Base-by-base conservation (phyloP, 1,140 invertebrate genomes). In the Pollicipes pollicipes region DNA sequence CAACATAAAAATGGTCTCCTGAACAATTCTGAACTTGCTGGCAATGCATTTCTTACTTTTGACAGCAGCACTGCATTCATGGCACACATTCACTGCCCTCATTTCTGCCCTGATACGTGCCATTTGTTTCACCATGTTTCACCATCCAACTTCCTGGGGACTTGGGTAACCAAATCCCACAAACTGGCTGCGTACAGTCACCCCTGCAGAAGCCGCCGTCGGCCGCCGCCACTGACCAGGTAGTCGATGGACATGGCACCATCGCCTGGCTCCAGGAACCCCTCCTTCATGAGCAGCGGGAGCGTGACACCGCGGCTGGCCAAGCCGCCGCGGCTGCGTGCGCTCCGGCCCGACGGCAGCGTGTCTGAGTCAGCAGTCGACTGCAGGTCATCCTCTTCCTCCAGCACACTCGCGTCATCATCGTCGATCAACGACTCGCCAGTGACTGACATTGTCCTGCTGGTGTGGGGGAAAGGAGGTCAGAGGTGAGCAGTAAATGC, bases 181-280 rank as follows among this genome's bases (percentile, higher is more conserved):
- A n/a, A n/a, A n/a, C n/a, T n/a, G n/a, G n/a, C n/a, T n/a, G n/a
- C n/a, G n/a, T n/a, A n/a, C n/a, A n/a, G n/a, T n/a, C n/a, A n/a
- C n/a, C n/a, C n/a, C n/a, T n/a, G n/a, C n/a, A n/a, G n/a, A n/a
- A n/a, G n/a, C n/a, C n/a, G n/a, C n/a, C n/a, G n/a, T n/a, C n/a
- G n/a, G n/a, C n/a, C n/a, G n/a, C n/a, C n/a, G n/a, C 17, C 35
- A 58, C 77, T 79, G 81, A 91, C 90, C 83, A 93, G 82, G 82
- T 93, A 94, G 79, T 93, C 91, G 74, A 94, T 89, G 30, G 90
- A 89, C 85, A 95, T 88, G 68, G 87, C 83, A 66, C 87, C 88
- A 77, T 86, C 85, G 17, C 90, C 90, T 45, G 90, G 86, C 76
- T 90, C 84, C 70, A 95, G 82, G 75, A 94, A 87, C 77, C 88